These are phyloP conservation scores for Macaca fascicularis DNA, from an alignment of 2,113 vertebrate genomes.

Conservation along the genomic window T2T-MFA8v1.1 NC_088376.1:63513501-63514000, in stretches of 20 bases:
- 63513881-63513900: background rate
- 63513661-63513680: background rate
- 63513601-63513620: background rate
- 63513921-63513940: background rate
- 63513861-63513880: background rate
- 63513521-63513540: background rate
- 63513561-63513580: background rate
- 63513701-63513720: background rate
- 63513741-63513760: background rate
- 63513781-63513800: background rate
- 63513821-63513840: background rate
- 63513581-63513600: background rate
- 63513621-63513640: background rate
- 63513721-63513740: background rate
- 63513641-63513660: background rate
- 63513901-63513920: background rate
- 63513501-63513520: background rate
- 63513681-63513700: background rate
- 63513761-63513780: background rate
- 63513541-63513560: no score
- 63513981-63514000: background rate
- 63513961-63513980: background rate
- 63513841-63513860: background rate
- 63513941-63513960: background rate
- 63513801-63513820: background rate